Conservation (phyloP, 2,888 invertebrate genomes). For the Andrena camellia region DNA sequence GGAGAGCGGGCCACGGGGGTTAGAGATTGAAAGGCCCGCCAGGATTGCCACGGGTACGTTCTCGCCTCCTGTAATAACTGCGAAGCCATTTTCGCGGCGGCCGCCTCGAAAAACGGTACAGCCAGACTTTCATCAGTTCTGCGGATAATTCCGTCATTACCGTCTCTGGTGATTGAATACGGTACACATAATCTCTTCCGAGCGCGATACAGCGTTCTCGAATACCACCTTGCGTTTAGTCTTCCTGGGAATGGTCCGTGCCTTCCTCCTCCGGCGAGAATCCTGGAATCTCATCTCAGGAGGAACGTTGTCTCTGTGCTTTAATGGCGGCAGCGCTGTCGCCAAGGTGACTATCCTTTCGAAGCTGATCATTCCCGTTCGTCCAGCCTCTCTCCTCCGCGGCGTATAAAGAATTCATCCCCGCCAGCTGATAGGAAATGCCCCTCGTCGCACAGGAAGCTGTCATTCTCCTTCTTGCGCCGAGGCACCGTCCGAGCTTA, state of each 20-base stretch:
- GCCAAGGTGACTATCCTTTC: neutral
- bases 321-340: slow-evolving; percentile 5
- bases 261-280: slow-evolving; percentile 17
- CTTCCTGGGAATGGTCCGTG: slow-evolving; percentile 37
- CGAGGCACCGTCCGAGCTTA: no score
- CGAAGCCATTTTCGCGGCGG: slow-evolving; percentile 34
- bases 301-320: neutral
- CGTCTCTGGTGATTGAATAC: slow-evolving; percentile 70
- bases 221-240: slow-evolving; percentile 54
- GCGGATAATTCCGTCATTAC: slow-evolving; percentile 70
- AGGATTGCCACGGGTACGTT: neutral
- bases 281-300: slow-evolving; percentile 29
- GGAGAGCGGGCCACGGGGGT: neutral
- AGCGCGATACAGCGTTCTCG: slow-evolving; percentile 30
- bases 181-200: slow-evolving; percentile 64
- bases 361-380: no score
- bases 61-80: slow-evolving; percentile 32
- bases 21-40: slow-evolving; percentile 1
- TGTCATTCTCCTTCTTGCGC: no score
- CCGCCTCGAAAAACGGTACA: slow-evolving; percentile 63
- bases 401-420: no score
- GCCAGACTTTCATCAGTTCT: slow-evolving; percentile 66
- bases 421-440: no score
- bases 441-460: no score
- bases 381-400: no score